Evolutionary conservation across 2,888 invertebrate species (phyloP).

Genomic region (Macaria liturata): DNA sequence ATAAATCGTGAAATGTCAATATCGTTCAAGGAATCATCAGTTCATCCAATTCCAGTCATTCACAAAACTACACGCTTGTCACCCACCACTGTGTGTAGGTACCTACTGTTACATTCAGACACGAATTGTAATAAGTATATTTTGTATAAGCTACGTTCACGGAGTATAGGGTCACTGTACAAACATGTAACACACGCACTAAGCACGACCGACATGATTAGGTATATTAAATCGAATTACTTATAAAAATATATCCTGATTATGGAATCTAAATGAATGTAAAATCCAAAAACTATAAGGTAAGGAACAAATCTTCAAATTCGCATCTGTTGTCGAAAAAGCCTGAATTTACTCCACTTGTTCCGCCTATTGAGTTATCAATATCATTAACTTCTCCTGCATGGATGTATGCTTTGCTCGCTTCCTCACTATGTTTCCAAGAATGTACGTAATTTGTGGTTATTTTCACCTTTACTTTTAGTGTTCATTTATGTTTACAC

Average conservation of each 20-base stretch:
- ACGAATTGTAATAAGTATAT: constrained; percentile 6
- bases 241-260: no score
- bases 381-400: constrained; percentile 22
- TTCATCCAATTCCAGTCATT: constrained; percentile 31
- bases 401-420: constrained; percentile 40
- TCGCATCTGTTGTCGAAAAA: not conserved
- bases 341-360: constrained; percentile 11
- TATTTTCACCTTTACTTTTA: constrained; percentile 10
- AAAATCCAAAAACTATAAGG: no score
- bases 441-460: constrained; percentile 28
- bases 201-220: constrained; percentile 19
- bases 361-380: constrained; percentile 20
- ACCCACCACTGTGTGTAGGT: constrained; percentile 23
- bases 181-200: constrained; percentile 29
- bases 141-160: constrained; percentile 42
- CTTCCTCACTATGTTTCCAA: constrained; percentile 35
- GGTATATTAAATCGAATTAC: not conserved
- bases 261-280: no score
- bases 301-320: constrained; percentile 1
- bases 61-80: constrained; percentile 33
- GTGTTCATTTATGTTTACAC: not conserved
- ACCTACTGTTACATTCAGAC: constrained; percentile 22
- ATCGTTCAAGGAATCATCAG: not conserved
- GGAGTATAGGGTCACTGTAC: constrained; percentile 7
- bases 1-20: constrained; percentile 1